Base-by-base conservation (phyloP, 53 echinoderm and acorn worm species). In the Paracentrotus lividus region DNA sequence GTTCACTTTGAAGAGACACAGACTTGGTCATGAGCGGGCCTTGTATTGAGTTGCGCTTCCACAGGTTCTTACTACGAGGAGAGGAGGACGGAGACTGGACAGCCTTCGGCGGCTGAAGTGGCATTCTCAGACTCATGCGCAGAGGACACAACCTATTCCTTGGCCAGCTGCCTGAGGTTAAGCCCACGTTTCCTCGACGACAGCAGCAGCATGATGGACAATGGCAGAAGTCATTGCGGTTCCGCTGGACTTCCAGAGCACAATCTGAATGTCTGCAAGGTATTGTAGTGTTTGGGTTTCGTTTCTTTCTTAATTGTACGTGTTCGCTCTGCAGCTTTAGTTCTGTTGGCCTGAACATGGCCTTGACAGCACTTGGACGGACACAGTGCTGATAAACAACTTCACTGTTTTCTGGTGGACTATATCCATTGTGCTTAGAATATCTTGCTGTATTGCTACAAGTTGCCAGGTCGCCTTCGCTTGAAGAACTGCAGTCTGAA, bases 201-300 rank as follows among this genome's bases (percentile, higher is more conserved):
- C 99, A 99, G 40, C 94, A 97, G 69, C 99, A 99, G 89, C 99
- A 99, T 24, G 97, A 94, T 34, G 99, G 99, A 77, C 99, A 99
- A 86, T 99, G 99, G 93, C 99, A 99, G 45, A 44, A 95, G 12
- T 96, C 94, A 38, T 84, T 91, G 24, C 52, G 47, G 26, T 93
- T 76, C 53, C 77, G 44, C 24, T 94, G 66, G 27, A 59, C 57
- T 42, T 97, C 95, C 34, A 92, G 75, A n/a, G 94, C 96, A 54
- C 93, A 93, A 38, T 93, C 93, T 47, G 95, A 89, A 57, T 78
- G 92, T 57, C 84, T 77, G 61, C 92, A 92, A 21, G 81, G 9
- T 20, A 81, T 61, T 2, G 92, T 21, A 92, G 31, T 81, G 44
- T 29, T 44, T 36, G 77, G 81, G 21, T 49, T 32, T 93, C 95